These are phyloP conservation scores for Bombycilla garrulus DNA, from an alignment of 2,113 vertebrate genomes.

Conservation along the genomic window DNA sequence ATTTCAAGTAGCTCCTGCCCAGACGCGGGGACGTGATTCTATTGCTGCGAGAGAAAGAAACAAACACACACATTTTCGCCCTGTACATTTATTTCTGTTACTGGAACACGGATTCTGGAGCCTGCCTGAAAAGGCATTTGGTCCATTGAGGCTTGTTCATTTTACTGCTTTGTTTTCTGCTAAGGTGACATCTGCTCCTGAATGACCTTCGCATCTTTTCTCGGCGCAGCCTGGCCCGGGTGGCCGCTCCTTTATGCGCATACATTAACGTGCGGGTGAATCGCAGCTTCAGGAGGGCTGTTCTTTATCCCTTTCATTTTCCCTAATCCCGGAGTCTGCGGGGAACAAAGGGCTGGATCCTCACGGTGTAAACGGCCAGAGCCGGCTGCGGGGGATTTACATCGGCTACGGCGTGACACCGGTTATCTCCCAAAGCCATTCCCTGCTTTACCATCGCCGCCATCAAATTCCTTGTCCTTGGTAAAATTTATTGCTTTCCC, in stretches of 20 bases:
- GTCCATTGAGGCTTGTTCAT: conserved; percentile 69
- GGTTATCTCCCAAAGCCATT: conserved; percentile 46
- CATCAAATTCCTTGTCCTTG: background rate
- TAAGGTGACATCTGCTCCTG: conserved; percentile 73
- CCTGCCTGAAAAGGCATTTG: conserved; percentile 62
- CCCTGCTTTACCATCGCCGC: background rate
- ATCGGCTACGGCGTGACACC: background rate
- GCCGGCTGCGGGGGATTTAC: conserved; percentile 14
- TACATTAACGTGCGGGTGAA: conserved; percentile 63
- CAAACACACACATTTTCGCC: conserved; percentile 27
- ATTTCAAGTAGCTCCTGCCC: conserved; percentile 53
- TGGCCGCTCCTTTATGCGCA: conserved; percentile 65
- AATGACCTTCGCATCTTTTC: conserved; percentile 70
- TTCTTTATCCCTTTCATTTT: conserved; percentile 58
- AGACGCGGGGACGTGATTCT: conserved; percentile 11
- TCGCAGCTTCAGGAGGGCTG: conserved; percentile 58
- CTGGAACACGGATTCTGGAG: conserved; percentile 50
- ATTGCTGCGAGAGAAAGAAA: conserved; percentile 12
- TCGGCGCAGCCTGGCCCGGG: conserved; percentile 44
- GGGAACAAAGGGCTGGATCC: conserved; percentile 59
- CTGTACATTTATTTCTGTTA: conserved; percentile 46
- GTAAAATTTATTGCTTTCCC: background rate
- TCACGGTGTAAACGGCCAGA: conserved; percentile 17
- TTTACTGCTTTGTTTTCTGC: conserved; percentile 66
- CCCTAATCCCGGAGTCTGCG: conserved; percentile 31